Percentiles rank a stretch among this genome's conserved stretches.
These are phyloP conservation scores for Ochropacha duplaris DNA, from an alignment of 2,888 invertebrate species.

Conservation along the genomic window DNA sequence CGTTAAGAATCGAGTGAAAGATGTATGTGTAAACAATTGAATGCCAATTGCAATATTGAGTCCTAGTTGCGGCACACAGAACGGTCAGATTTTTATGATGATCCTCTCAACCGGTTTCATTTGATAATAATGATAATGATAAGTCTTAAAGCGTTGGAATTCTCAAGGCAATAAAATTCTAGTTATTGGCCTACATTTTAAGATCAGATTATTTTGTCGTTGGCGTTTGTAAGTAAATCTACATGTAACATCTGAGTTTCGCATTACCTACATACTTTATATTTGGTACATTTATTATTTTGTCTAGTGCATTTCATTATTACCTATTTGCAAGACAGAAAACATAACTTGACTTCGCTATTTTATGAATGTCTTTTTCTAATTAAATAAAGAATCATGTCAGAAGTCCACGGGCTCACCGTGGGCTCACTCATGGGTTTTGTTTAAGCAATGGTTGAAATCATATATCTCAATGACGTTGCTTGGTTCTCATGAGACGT, in stretches of 20 bases:
- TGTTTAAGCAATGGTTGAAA: neutral
- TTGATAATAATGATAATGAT: neutral
- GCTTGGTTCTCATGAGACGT: neutral
- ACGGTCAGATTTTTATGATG: neutral
- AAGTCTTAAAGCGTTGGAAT: neutral
- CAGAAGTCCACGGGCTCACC: too few species aligned
- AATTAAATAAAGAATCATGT: too few species aligned
- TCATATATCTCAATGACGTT: neutral
- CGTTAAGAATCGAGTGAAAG: conserved; percentile 8
- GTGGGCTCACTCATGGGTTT: too few species aligned
- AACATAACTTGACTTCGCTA: too few species aligned
- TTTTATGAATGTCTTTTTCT: neutral
- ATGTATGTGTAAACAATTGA: conserved; percentile 6
- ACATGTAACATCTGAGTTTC: neutral
- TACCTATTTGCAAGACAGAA: neutral
- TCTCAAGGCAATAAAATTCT: neutral
- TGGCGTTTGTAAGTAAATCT: conserved; percentile 17
- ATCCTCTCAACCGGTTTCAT: neutral
- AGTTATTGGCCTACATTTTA: conserved; percentile 20
- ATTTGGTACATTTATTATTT: too few species aligned
- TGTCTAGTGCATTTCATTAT: too few species aligned
- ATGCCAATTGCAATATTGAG: neutral
- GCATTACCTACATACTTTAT: too few species aligned
- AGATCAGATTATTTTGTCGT: conserved; percentile 27
- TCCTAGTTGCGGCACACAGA: neutral